Conservation (phyloP, 2,113 vertebrate genomes). For the Phrynosoma platyrhinos region DNA sequence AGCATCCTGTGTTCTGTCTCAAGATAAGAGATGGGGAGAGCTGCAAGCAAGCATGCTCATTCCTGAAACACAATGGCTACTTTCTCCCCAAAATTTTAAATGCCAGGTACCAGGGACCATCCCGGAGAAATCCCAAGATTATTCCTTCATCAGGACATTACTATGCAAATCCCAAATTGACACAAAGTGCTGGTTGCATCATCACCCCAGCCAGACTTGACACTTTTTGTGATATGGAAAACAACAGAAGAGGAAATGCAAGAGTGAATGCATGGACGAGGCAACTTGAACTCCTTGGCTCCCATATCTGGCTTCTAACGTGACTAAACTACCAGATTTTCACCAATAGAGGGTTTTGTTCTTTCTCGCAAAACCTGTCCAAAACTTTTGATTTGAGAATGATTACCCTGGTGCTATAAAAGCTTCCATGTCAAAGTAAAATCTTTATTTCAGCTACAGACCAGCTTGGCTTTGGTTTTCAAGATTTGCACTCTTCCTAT, state of each 20-base stretch:
- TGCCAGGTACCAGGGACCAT: accelerated
- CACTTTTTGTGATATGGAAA: neutral
- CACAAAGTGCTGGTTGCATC: neutral
- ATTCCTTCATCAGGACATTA: neutral
- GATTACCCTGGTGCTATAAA: neutral
- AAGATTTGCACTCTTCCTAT: neutral
- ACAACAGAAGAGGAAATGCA: neutral
- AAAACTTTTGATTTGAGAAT: neutral
- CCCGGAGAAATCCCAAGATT: neutral
- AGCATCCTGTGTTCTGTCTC: constrained; percentile 54
- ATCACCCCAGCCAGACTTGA: neutral
- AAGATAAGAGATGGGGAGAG: neutral
- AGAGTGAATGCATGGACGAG: neutral
- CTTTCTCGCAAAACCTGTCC: neutral
- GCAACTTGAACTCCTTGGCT: too few relatives aligned
- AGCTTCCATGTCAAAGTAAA: neutral
- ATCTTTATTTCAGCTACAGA: neutral
- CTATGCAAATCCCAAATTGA: too few relatives aligned
- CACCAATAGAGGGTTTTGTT: neutral
- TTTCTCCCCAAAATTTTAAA: neutral
- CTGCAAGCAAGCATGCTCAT: neutral
- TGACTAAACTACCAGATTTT: neutral
- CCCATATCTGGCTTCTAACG: neutral
- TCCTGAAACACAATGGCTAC: neutral
- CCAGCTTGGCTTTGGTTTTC: neutral